Evolutionary conservation across 2,797 vertebrate genomes (phyloP).

Genomic region (Neosalanx taihuensis): DNA sequence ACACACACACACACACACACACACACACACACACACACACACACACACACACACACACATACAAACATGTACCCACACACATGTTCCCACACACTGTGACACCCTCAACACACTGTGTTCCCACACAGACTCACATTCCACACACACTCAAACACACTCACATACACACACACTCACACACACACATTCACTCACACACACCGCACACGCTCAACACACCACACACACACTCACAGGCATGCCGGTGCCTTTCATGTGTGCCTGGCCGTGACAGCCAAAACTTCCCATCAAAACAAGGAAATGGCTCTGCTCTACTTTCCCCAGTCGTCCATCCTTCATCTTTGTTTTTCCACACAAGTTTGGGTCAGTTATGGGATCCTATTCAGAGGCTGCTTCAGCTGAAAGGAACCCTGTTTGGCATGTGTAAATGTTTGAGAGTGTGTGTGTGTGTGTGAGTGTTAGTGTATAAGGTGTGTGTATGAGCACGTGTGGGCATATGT

Average conservation of each 20-base stretch:
- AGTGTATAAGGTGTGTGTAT: too few relatives aligned
- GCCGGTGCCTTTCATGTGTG: conserved; percentile 34
- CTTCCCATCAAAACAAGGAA: conserved; percentile 55
- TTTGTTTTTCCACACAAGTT: conserved; percentile 16
- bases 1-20: background rate
- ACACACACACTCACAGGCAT: background rate
- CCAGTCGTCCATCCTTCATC: conserved; percentile 36
- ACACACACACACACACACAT: background rate
- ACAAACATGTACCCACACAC: background rate
- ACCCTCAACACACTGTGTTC: background rate
- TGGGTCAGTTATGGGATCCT: background rate
- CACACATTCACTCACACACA: background rate
- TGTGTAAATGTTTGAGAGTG: too few relatives aligned
- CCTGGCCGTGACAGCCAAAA: conserved; percentile 23
- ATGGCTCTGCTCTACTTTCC: conserved; percentile 44
- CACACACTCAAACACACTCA: background rate
- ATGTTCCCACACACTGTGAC: background rate
- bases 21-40: too few relatives aligned
- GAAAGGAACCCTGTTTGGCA: background rate
- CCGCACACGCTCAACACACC: background rate
- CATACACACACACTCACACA: background rate
- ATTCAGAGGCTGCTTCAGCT: background rate
- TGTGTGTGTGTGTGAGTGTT: too few relatives aligned
- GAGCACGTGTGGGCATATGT: background rate
- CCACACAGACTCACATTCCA: background rate